Evolutionary conservation across 2,888 invertebrate genomes (phyloP).

Genomic region (Xiphydria camelus): DNA sequence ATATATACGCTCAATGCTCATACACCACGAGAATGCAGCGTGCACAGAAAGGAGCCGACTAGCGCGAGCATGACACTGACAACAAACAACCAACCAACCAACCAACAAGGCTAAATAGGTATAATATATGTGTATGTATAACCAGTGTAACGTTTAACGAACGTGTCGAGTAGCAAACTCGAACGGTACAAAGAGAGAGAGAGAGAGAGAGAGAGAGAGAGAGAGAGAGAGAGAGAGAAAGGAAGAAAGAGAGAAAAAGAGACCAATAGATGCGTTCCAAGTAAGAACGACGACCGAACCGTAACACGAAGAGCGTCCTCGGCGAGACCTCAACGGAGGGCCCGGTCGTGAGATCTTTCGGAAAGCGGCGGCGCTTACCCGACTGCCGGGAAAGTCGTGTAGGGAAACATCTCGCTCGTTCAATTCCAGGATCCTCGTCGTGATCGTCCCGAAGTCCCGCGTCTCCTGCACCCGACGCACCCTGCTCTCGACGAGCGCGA

Average conservation of each 20-base stretch:
- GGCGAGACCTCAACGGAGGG: too few species aligned
- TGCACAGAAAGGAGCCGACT: conserved; percentile 8
- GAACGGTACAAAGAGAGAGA: too few species aligned
- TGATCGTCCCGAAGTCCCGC: background rate
- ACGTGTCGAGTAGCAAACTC: background rate
- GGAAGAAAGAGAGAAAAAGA: too few species aligned
- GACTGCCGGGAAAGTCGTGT: conserved; percentile 54
- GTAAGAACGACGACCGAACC: too few species aligned
- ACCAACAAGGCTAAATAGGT: conserved; percentile 2
- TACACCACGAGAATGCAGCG: conserved; percentile 2
- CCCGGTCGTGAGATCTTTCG: too few species aligned
- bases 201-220: too few species aligned
- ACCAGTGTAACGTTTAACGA: background rate
- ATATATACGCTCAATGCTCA: background rate
- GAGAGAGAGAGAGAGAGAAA: too few species aligned
- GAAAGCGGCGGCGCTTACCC: too few species aligned
- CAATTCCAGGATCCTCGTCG: conserved; percentile 22
- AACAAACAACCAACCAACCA: conserved; percentile 10
- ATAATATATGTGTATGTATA: background rate
- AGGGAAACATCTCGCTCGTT: conserved; percentile 48
- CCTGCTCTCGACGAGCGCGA: background rate
- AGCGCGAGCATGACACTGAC: conserved; percentile 17
- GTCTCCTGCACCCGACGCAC: background rate
- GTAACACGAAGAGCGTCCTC: too few species aligned
- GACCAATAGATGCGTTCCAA: too few species aligned